Conservation (phyloP, 1,140 invertebrate genomes). For the Odontomachus brunneus region DNA sequence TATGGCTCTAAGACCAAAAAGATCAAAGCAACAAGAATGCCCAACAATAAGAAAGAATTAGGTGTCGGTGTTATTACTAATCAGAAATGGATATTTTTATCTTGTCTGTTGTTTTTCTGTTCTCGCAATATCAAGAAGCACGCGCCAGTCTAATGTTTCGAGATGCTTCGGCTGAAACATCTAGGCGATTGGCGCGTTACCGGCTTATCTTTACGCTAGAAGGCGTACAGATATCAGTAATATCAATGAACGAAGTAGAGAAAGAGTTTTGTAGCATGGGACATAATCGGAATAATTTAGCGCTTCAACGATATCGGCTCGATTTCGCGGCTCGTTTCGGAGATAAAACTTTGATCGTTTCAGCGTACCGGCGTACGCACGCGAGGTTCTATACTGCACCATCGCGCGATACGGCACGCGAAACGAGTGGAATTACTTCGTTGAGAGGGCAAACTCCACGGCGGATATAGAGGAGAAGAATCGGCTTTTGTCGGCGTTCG, state of each 20-base stretch:
- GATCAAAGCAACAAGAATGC: no score
- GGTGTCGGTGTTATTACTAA: no score
- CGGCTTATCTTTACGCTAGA: no score
- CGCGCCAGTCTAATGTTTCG: no score
- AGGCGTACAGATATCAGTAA: neutral
- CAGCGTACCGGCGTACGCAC: constrained; percentile 78
- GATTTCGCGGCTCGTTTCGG: neutral
- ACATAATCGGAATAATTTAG: neutral
- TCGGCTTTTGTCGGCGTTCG: constrained; percentile 76
- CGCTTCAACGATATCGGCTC: neutral
- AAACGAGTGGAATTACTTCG: constrained; percentile 79
- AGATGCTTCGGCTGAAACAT: no score
- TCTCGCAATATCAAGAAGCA: no score
- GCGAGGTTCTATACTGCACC: constrained; percentile 79
- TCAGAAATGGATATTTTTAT: no score
- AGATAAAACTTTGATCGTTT: constrained; percentile 46
- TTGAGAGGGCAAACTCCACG: constrained; percentile 68
- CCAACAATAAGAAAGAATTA: no score
- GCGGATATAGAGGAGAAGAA: constrained; percentile 76
- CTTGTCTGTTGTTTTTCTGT: no score
- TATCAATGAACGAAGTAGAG: neutral
- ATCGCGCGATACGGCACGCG: constrained; percentile 78
- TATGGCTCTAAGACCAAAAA: no score
- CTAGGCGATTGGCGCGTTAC: no score
- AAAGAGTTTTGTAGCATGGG: neutral